These are phyloP conservation scores for Pagrus major DNA, from an alignment of 2,113 vertebrate species.

Conservation along the genomic window DNA sequence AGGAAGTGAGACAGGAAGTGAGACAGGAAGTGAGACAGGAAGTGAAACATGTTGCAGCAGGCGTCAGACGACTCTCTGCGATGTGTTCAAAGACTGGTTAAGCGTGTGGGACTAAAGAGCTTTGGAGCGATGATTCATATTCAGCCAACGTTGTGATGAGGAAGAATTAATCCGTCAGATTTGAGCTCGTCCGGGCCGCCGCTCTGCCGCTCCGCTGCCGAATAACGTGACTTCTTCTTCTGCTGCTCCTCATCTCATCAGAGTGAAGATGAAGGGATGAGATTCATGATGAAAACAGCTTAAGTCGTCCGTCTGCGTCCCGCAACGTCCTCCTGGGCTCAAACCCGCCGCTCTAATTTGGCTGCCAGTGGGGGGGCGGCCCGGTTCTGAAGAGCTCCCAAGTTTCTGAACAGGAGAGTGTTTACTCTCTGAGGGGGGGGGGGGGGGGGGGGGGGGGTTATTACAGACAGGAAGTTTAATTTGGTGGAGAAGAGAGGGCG, in stretches of 20 bases:
- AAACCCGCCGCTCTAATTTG: conserved; percentile 77
- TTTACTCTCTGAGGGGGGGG: conserved; percentile 58
- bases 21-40: neutral
- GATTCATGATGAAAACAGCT: conserved; percentile 72
- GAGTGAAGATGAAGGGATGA: conserved; percentile 79
- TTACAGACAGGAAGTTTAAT: conserved; percentile 65
- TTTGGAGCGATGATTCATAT: conserved; percentile 66
- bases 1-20: neutral
- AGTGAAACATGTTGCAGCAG: conserved; percentile 19
- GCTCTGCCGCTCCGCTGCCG: conserved; percentile 33
- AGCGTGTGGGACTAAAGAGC: conserved; percentile 62
- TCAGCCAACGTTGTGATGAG: conserved; percentile 63
- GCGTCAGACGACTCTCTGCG: neutral
- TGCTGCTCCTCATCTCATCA: conserved; percentile 67
- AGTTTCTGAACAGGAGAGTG: conserved; percentile 60
- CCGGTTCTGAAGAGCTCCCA: conserved; percentile 53
- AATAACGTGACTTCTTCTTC: conserved; percentile 61
- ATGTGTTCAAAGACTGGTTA: conserved; percentile 60
- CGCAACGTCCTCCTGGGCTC: conserved; percentile 64
- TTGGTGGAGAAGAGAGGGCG: conserved; percentile 41
- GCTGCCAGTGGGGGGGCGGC: conserved; percentile 71
- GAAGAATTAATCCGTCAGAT: conserved; percentile 67
- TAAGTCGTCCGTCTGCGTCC: conserved; percentile 76
- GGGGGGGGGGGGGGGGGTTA: conserved; percentile 29
- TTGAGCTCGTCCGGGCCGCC: conserved; percentile 19